Percentiles rank a stretch among this genome's conserved stretches.
phyloP scores from a whole-genome alignment of 2,797 vertebrate genomes.

The Channa striata region DNA sequence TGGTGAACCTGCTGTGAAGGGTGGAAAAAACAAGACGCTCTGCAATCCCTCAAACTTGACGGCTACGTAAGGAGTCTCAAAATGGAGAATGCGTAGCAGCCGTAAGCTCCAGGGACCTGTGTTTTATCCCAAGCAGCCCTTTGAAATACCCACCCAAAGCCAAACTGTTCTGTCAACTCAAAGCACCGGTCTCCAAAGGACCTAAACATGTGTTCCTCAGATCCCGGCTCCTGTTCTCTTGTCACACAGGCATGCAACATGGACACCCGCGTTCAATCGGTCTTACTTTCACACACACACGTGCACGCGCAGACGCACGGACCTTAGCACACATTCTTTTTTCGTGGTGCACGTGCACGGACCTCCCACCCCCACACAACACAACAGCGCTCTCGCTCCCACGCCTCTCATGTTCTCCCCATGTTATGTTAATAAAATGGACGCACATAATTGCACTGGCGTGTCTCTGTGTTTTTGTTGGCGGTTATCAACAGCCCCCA shows the following conservation, averaged over 20 bases:
- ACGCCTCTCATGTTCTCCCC: constrained; percentile 79
- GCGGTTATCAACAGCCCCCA: constrained; percentile 58
- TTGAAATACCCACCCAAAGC: constrained; percentile 75
- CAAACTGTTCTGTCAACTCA: constrained; percentile 74
- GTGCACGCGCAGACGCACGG: constrained; percentile 4
- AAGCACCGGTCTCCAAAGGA: constrained; percentile 64
- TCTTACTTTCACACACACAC: constrained; percentile 14
- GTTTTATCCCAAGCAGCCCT: constrained; percentile 71
- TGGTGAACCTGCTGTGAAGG: constrained; percentile 15
- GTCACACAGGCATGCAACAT: constrained; percentile 57
- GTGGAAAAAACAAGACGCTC: constrained; percentile 48
- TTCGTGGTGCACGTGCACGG: constrained; percentile 1
- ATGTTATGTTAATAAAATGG: constrained; percentile 72
- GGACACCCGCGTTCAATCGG: constrained; percentile 59
- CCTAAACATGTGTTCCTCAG: constrained; percentile 78
- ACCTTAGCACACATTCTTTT: constrained; percentile 13
- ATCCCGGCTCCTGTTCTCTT: constrained; percentile 73
- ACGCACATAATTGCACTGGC: constrained; percentile 72
- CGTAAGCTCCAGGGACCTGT: constrained; percentile 38
- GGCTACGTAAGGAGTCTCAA: constrained; percentile 50
- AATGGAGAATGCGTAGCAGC: constrained; percentile 59
- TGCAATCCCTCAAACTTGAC: constrained; percentile 41
- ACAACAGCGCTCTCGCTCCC: constrained; percentile 68
- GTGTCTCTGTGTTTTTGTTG: constrained; percentile 76
- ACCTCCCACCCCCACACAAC: constrained; percentile 49